Conservation (phyloP, 2,797 vertebrate genomes). For the Diplodus sargus region DNA sequence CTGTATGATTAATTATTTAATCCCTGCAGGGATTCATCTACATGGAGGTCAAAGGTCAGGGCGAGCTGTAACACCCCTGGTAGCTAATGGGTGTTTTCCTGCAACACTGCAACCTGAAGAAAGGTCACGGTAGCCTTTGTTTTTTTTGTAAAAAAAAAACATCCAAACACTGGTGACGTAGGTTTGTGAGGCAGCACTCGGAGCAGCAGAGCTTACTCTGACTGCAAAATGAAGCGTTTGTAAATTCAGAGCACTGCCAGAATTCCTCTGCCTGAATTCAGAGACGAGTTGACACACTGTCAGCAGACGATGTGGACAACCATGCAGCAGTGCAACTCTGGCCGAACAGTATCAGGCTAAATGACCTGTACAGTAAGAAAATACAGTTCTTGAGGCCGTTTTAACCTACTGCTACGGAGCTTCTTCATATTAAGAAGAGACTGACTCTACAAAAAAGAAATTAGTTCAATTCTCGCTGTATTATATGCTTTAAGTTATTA, state of each 20-base stretch:
- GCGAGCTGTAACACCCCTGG: neutral
- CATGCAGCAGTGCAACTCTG: neutral
- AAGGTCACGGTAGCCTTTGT: neutral
- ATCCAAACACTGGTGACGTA: conserved; percentile 15
- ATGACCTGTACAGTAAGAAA: neutral
- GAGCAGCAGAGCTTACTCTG: conserved; percentile 17
- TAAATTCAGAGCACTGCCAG: conserved; percentile 42
- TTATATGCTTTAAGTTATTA: neutral
- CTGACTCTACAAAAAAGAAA: no score
- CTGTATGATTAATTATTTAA: conserved; percentile 4
- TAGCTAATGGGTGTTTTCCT: neutral
- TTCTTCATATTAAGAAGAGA: neutral
- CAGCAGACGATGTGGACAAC: conserved; percentile 18
- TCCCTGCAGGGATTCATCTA: conserved; percentile 3
- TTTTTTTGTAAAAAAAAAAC: neutral
- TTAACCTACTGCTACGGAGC: neutral
- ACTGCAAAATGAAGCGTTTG: conserved; percentile 50
- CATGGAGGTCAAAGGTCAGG: conserved; percentile 31
- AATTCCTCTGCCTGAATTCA: conserved; percentile 29
- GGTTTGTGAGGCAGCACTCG: conserved; percentile 9
- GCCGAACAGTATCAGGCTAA: neutral
- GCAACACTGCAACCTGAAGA: conserved; percentile 12
- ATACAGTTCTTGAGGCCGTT: neutral
- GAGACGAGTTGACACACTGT: conserved; percentile 14
- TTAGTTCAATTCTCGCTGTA: neutral